phyloP scores from a whole-genome alignment of 2,888 invertebrate species.

The Pandemis cinnamomeana region DNA sequence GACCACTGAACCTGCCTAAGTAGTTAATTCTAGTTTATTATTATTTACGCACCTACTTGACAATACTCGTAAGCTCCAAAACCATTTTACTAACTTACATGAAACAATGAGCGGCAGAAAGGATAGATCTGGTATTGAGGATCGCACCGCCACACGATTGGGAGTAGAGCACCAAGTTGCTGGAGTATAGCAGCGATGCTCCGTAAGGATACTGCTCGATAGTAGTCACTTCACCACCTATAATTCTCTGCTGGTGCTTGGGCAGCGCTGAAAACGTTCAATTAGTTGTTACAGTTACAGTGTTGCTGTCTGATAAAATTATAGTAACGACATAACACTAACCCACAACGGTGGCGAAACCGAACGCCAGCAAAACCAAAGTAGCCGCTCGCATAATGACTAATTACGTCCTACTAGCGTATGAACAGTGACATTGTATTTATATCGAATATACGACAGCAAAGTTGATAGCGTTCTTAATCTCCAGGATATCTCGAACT shows the following conservation, averaged over 20 bases:
- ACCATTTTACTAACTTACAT: not conserved
- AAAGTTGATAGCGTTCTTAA: not conserved
- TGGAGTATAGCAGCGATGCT: not conserved
- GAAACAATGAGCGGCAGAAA: slow-evolving; percentile 16
- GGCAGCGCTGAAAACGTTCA: not conserved
- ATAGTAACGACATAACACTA: not conserved
- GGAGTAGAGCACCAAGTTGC: not conserved
- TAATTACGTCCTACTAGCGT: not conserved
- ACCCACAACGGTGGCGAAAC: slow-evolving; percentile 13
- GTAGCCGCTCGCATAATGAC: not conserved
- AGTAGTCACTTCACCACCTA: slow-evolving; percentile 18
- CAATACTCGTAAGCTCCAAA: not conserved
- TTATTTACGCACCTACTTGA: too few species aligned
- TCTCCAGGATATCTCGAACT: not conserved
- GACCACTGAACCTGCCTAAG: too few species aligned
- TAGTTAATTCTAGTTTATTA: too few species aligned
- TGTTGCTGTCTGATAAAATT: not conserved
- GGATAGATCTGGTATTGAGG: slow-evolving; percentile 27
- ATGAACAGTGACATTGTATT: not conserved
- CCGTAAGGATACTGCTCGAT: slow-evolving; percentile 24
- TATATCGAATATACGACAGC: not conserved
- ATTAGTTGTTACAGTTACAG: not conserved
- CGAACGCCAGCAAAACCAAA: slow-evolving; percentile 4
- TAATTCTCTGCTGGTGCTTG: slow-evolving; percentile 3
- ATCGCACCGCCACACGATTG: slow-evolving; percentile 6